Percentiles rank a stretch among this genome's conserved stretches.
phyloP scores from a whole-genome alignment of 2,888 invertebrate genomes.

The Spicauda simplicius region DNA sequence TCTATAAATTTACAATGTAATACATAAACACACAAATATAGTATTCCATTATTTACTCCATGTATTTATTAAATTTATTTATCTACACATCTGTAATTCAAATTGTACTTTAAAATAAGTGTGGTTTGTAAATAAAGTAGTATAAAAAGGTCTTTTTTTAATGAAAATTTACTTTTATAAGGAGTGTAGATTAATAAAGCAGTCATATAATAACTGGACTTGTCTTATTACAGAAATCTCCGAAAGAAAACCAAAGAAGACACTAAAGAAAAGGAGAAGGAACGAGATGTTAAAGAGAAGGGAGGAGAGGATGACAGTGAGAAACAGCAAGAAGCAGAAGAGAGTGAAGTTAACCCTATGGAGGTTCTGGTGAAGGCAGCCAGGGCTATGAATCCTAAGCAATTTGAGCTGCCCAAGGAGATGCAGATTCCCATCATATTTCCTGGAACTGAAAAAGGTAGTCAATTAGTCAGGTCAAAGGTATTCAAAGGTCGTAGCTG shows the following conservation, averaged over 20 bases:
- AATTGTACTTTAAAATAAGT: no score
- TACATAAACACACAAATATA: no score
- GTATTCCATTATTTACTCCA: no score
- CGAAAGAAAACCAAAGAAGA: constrained; percentile 54
- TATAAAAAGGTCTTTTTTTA: no score
- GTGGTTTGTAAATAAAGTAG: no score
- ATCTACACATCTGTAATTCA: no score
- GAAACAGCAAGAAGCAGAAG: constrained; percentile 39
- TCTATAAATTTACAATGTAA: no score
- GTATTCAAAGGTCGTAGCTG: no score
- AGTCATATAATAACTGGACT: no score
- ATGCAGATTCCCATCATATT: constrained; percentile 90
- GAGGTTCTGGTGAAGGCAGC: constrained; percentile 93
- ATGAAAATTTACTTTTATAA: no score
- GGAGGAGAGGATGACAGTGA: constrained; percentile 16
- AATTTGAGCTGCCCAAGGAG: constrained; percentile 94
- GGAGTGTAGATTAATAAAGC: no score
- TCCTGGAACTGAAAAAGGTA: constrained; percentile 93
- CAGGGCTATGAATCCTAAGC: constrained; percentile 93
- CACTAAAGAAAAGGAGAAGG: constrained; percentile 48
- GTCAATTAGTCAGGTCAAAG: constrained; percentile 24
- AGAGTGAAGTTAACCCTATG: constrained; percentile 84
- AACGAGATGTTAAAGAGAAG: constrained; percentile 40
- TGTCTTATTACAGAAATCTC: constrained; percentile 6
- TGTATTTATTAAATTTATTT: no score